A percentile compares a stretch with the other conserved stretches of the same genome.
phyloP scores from a whole-genome alignment of 1,140 invertebrate genomes.

The Lithobius niger region DNA sequence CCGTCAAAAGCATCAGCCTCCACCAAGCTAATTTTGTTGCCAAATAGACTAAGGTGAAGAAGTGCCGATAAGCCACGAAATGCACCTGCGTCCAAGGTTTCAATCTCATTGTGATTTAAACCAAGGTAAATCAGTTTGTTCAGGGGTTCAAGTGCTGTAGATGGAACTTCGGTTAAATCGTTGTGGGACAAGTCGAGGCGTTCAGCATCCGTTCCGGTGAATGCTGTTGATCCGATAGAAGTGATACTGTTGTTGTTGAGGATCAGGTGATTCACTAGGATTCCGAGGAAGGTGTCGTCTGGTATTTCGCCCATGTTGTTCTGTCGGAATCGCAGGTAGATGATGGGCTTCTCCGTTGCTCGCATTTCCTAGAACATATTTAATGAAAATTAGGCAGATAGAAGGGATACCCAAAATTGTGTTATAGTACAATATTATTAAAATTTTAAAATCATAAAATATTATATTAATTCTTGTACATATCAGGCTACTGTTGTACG shows the following conservation, averaged over 20 bases:
- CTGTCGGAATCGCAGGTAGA: conserved; percentile 69
- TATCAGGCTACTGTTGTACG: too few species aligned
- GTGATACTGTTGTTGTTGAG: conserved; percentile 51
- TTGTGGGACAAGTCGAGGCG: conserved; percentile 24
- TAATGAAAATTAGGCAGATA: too few species aligned
- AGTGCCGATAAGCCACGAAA: conserved; percentile 21
- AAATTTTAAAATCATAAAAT: too few species aligned
- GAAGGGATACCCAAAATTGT: too few species aligned
- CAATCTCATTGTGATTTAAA: conserved; percentile 22
- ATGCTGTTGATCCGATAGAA: neutral
- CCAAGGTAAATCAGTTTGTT: conserved; percentile 17
- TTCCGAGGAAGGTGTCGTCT: conserved; percentile 66
- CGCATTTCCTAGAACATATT: too few species aligned
- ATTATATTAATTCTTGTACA: too few species aligned
- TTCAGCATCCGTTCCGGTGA: conserved; percentile 13
- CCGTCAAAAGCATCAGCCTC: conserved; percentile 20
- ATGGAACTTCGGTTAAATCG: conserved; percentile 18
- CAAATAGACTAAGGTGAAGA: conserved; percentile 19
- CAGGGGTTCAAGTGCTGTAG: conserved; percentile 16
- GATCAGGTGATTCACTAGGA: conserved; percentile 71
- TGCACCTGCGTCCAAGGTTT: conserved; percentile 16
- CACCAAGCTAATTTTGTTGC: conserved; percentile 21
- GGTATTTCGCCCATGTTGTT: conserved; percentile 67
- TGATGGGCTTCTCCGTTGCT: conserved; percentile 40
- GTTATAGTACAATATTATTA: too few species aligned